These are phyloP conservation scores for Zoanthus sansibaricus DNA, from an alignment of 92 coral and sea anemone genomes.

Conservation along the genomic window DNA sequence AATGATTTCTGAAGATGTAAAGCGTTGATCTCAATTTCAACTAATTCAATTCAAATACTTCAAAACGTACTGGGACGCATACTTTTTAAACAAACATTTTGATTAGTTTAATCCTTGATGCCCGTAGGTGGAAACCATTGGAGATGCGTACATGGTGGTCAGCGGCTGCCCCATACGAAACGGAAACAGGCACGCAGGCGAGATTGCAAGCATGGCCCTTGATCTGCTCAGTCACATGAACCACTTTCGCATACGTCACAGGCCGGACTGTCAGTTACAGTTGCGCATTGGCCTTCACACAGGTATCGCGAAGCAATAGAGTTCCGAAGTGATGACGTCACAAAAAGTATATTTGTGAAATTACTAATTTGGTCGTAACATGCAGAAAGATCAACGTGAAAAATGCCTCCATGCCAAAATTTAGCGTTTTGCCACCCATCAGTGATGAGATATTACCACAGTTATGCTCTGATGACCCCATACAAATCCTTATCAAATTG, in stretches of 20 bases:
- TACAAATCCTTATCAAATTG: too few relatives aligned
- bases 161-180: conserved; percentile 92
- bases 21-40: not conserved
- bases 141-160: conserved; percentile 55
- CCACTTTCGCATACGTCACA: conserved; percentile 81
- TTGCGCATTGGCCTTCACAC: conserved; percentile 95
- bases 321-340: too few relatives aligned
- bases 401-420: too few relatives aligned
- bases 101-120: not conserved
- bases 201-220: conserved; percentile 95
- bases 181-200: conserved; percentile 87
- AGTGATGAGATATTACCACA: too few relatives aligned
- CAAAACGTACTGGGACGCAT: not conserved
- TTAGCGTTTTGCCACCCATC: too few relatives aligned
- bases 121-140: conserved; percentile 90
- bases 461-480: too few relatives aligned
- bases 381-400: too few relatives aligned
- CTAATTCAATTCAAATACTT: not conserved
- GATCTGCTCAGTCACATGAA: conserved; percentile 84
- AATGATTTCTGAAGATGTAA: too few relatives aligned
- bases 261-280: conserved; percentile 89
- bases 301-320: conserved; percentile 48
- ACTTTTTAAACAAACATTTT: too few relatives aligned
- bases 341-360: too few relatives aligned
- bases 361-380: too few relatives aligned